These are phyloP conservation scores for Amphiprion clarkii DNA, from an alignment of 2,797 vertebrate genomes.

Conservation along the genomic window DNA sequence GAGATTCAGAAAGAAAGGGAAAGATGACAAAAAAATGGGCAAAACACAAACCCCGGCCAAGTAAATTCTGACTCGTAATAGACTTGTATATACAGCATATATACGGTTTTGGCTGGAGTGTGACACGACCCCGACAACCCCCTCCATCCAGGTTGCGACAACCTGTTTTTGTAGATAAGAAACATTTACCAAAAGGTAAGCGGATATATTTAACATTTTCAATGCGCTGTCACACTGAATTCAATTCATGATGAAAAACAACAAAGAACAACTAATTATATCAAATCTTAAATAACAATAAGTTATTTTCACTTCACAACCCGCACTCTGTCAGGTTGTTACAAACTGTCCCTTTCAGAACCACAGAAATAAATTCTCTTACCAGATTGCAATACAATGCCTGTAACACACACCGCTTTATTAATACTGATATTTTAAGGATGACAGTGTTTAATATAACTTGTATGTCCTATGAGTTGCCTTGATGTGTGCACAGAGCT, in stretches of 20 bases:
- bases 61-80: slow-evolving; percentile 28
- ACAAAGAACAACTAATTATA: no score
- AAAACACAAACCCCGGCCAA: slow-evolving; percentile 30
- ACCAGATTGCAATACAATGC: background rate
- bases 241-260: no score
- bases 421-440: no score
- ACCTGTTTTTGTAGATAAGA: background rate
- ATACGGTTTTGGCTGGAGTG: background rate
- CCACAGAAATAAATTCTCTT: background rate
- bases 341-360: background rate
- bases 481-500: no score
- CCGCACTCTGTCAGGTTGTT: background rate
- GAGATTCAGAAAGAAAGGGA: slow-evolving; percentile 28
- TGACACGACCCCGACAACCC: background rate
- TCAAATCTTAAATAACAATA: background rate
- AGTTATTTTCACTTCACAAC: background rate
- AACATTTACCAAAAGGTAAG: background rate
- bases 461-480: no score
- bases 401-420: no score
- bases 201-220: background rate
- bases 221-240: background rate
- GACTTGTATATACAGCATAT: background rate
- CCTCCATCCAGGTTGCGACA: background rate
- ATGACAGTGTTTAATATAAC: no score
- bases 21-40: slow-evolving; percentile 19